Conservation (phyloP, 2,888 invertebrate genomes). For the Tachystola acroxantha region DNA sequence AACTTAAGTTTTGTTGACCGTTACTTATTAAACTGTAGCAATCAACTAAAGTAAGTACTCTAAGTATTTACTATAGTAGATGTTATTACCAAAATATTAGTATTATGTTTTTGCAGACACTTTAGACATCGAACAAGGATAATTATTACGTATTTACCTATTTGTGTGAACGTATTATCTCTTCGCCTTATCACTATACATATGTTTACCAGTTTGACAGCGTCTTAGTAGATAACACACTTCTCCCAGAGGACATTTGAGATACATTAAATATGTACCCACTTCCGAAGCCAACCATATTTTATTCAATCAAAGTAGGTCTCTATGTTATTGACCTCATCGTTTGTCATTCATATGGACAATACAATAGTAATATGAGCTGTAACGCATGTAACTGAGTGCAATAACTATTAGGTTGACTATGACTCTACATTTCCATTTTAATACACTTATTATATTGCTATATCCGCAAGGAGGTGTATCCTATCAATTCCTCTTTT, state of each 20-base stretch:
- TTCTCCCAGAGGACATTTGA: slow-evolving; percentile 1
- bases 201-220: slow-evolving; percentile 53
- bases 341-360: no score
- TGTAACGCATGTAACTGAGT: no score
- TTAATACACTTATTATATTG: no score
- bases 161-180: slow-evolving; percentile 30
- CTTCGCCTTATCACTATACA: slow-evolving; percentile 20
- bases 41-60: background rate
- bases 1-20: slow-evolving; percentile 1
- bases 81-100: no score
- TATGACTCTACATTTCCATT: no score
- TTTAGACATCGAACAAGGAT: no score
- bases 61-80: no score
- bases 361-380: no score
- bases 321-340: background rate
- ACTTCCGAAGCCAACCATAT: background rate
- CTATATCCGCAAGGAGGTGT: no score
- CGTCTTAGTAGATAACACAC: slow-evolving; percentile 48
- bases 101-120: background rate
- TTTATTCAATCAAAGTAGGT: background rate
- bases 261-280: background rate
- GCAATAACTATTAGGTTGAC: no score
- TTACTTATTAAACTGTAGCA: background rate
- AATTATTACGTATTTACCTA: slow-evolving; percentile 2
- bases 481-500: no score